phyloP scores from a whole-genome alignment of 2,113 vertebrate genomes.

The Tragelaphus buxtoni region DNA sequence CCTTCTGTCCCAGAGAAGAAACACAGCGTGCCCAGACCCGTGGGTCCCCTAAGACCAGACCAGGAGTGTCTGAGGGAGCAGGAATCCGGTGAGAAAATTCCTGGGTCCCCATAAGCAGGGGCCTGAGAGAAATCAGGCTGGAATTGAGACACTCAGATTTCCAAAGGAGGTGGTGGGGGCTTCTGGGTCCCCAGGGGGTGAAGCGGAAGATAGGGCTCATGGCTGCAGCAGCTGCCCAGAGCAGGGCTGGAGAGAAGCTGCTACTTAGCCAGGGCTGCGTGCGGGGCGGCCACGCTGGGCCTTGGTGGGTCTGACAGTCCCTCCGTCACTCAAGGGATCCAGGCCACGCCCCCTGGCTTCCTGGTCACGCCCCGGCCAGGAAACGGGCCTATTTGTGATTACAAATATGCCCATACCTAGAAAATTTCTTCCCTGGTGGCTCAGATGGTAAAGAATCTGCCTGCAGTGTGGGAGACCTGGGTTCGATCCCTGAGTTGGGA shows the following conservation, averaged over 20 bases:
- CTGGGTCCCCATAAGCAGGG: too few species aligned
- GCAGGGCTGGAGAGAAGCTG: background rate
- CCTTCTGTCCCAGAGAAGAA: background rate
- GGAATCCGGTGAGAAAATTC: background rate
- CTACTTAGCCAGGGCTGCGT: fast-evolving
- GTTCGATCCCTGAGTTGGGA: background rate
- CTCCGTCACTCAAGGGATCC: background rate
- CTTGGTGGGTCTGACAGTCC: background rate
- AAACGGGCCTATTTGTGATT: background rate
- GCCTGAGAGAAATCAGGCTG: background rate
- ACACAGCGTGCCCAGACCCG: background rate
- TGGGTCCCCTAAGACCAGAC: background rate
- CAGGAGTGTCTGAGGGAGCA: background rate
- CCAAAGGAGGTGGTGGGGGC: background rate
- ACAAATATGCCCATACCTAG: fast-evolving
- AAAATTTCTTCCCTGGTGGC: background rate
- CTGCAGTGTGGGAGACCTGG: background rate
- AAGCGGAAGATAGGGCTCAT: background rate
- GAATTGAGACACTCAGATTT: background rate
- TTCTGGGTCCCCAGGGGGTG: background rate
- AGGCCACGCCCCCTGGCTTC: background rate
- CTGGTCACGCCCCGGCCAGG: background rate
- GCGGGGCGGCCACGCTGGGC: background rate
- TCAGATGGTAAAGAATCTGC: background rate
- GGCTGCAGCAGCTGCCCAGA: background rate